Evolutionary conservation across 2,113 vertebrate species (phyloP), one percentile per base, ranked within the genome.

Genomic region (Dipodomys merriami): DNA sequence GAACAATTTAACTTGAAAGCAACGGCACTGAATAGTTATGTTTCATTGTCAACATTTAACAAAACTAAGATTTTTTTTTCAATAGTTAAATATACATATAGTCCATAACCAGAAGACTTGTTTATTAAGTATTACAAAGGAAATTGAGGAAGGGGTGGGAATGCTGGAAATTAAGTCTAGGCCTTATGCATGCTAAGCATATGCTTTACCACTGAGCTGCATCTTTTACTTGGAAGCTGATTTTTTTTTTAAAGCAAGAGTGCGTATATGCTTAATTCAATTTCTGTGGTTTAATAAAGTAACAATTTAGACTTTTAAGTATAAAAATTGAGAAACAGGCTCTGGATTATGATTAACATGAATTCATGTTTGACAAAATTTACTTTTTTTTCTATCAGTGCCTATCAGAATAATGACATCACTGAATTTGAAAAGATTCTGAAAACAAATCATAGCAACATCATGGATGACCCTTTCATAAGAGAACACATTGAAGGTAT

Each of bases 401-500:
- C 99, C 98, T 99, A 99, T 98, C 99, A 99, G 98, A 99, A 99
- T 99, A 99, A 99, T 83, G 99, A 99, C 98, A 99, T 99, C 98
- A 99, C 99, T 95, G 99, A 99, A 97, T 99, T 99, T 99, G 99
- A 99, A 98, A 99, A 99, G 98, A 99, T 99, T 98, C 98, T 99
- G 97, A 99, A 99, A 98, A 99, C 99, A 97, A 99, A 99, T 98
- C 99, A 99, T 98, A 99, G 99, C 98, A 99, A 99, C 99, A 99
- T 99, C 98, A 99, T 99, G 99, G 99, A 99, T 23, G 99, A 99
- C 97, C 99, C 99, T 95, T 99, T 99, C 97, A 99, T 99, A 97
- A 98, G 99, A 97, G 99, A 99, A 94, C 99, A 99, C 97, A 99
- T 99, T 98, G 99, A 99, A 98, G 99, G 99, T 99, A 98, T 97